These are phyloP conservation scores for Pteria penguin DNA, from an alignment of 2,888 invertebrate species.

Conservation along the genomic window DNA sequence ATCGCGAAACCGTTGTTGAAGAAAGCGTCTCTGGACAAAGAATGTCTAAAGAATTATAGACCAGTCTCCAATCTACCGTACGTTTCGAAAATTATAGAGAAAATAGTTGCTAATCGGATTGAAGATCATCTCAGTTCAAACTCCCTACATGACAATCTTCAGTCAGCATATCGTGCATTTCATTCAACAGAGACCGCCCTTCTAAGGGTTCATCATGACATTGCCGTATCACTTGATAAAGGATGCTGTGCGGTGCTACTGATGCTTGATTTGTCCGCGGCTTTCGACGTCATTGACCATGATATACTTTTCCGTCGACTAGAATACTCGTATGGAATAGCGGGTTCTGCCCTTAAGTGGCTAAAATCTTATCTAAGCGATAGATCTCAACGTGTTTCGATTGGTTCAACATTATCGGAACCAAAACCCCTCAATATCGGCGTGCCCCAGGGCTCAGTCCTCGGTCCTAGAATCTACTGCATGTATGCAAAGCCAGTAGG, in stretches of 20 bases:
- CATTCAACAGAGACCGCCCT: neutral
- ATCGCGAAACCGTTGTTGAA: constrained; percentile 7
- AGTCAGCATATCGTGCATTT: neutral
- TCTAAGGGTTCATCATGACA: neutral
- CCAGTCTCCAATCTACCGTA: constrained; percentile 25
- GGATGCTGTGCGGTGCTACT: neutral
- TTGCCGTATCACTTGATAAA: neutral
- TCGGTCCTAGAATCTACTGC: constrained; percentile 1
- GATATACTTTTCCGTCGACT: neutral
- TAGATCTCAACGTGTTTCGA: constrained; percentile 3
- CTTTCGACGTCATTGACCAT: neutral
- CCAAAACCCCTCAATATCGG: constrained; percentile 1
- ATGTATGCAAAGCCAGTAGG: constrained; percentile 8
- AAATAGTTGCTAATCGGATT: neutral
- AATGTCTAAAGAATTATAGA: constrained; percentile 21
- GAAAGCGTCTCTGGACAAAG: constrained; percentile 4
- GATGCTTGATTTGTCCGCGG: neutral
- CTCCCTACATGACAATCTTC: neutral
- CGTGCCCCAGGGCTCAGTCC: constrained; percentile 23
- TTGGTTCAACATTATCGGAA: neutral
- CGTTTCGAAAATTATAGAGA: neutral
- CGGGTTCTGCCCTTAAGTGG: neutral
- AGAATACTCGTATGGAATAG: neutral
- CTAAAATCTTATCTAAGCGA: constrained; percentile 10
- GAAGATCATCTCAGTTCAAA: neutral